Conservation (phyloP, 1,140 invertebrate species). For the Drosophila watanabei region DNA sequence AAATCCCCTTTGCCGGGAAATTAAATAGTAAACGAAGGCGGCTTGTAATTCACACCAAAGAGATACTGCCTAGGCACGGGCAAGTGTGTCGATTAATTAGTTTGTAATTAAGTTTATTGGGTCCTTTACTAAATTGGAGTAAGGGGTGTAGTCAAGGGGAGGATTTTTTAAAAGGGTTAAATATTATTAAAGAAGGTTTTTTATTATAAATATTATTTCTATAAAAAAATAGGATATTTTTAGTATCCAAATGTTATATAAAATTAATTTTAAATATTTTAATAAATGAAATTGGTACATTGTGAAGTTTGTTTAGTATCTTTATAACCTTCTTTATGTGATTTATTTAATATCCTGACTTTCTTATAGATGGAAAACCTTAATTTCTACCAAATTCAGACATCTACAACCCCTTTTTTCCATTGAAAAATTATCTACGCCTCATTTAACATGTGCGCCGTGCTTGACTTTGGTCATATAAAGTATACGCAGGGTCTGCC, state of each 20-base stretch:
- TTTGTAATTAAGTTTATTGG: conserved; percentile 17
- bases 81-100: conserved; percentile 13
- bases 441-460: conserved; percentile 7
- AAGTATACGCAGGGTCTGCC: conserved; percentile 66
- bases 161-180: not conserved
- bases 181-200: not conserved
- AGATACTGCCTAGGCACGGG: not conserved
- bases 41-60: conserved; percentile 12
- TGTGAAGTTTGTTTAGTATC: no score
- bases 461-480: conserved; percentile 56
- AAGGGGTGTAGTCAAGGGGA: not conserved
- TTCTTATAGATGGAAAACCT: not conserved
- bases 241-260: not conserved
- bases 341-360: not conserved
- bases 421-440: not conserved
- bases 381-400: not conserved
- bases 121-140: not conserved
- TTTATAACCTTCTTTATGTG: no score
- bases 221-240: not conserved
- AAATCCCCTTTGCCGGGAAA: conserved; percentile 9
- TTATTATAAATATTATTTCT: not conserved
- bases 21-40: not conserved
- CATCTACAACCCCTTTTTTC: not conserved
- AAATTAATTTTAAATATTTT: not conserved
- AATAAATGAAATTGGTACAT: not conserved